Base-by-base conservation (phyloP, 2,113 vertebrate genomes). In the Aptenodytes forsteri region DNA sequence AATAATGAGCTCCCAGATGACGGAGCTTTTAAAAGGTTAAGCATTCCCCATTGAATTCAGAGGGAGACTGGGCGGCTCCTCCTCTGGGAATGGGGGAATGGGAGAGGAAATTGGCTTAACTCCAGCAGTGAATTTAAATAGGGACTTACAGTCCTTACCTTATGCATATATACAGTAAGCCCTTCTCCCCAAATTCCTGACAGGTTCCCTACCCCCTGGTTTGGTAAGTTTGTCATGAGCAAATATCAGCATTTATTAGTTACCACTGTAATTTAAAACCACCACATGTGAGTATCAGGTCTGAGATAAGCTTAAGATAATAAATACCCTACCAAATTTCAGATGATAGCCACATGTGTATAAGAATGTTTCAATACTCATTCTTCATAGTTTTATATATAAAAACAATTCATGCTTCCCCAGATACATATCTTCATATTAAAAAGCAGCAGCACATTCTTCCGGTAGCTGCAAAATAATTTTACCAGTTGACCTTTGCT, bases 1-100 rank as follows among this genome's bases (percentile, higher is more conserved):
- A 76, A 40, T 87, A 87, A 94, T 26, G 42, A 96, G 42, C 32
- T 93, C 67, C 44, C 76, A 93, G 34, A 77, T 55, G 79, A 95
- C 67, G 3, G 19, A 64, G 42, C 26, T 88, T 95, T 93, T 69
- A 58, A 93, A 91, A 96, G 87, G 84, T 91, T 91, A 89, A 91
- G 11, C 36, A 62, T 66, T 72, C 62, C 38, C 32, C 3, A 6
- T 18, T 40, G 78, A 93, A 83, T 76, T 83, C 52, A 47, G 50
- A 44, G 19, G 27, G 20, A 94, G 29, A 66, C 19, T 36, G 49
- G 62, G 54, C 40, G 76, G 67, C 15, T 93, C 11, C 80, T 64
- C 72, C 84, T 83, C 75, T 47, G 23, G 11, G 18, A 10, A 21
- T 8, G 6, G 12, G 20, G 25, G 19, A 78, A 59, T 23, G 17